Evolutionary conservation across 2,113 vertebrate genomes (phyloP).

Genomic region (Misgurnus mizolepis): DNA sequence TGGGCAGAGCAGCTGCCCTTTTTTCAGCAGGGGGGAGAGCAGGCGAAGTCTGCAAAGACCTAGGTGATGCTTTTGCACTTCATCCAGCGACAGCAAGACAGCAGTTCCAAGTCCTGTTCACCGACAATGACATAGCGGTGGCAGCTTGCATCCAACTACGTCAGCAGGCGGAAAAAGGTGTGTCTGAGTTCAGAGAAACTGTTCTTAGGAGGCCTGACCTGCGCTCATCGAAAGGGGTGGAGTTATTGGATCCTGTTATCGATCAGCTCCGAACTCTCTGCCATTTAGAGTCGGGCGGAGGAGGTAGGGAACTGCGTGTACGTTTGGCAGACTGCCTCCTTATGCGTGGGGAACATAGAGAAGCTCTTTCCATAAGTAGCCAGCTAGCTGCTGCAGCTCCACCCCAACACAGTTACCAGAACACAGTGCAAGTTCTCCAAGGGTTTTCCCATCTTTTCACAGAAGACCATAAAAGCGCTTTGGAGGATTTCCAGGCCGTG

Average conservation of each 20-base stretch:
- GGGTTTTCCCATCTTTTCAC: constrained; percentile 84
- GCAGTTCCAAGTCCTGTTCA: constrained; percentile 77
- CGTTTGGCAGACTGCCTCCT: constrained; percentile 88
- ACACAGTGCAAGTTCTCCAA: constrained; percentile 82
- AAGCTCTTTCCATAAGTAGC: constrained; percentile 80
- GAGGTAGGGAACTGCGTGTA: constrained; percentile 75
- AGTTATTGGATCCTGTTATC: constrained; percentile 80
- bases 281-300: constrained; percentile 75
- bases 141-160: constrained; percentile 66
- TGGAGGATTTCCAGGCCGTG: constrained; percentile 87
- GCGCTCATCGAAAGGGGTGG: constrained; percentile 74
- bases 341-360: constrained; percentile 75
- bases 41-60: constrained; percentile 75
- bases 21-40: constrained; percentile 73
- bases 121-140: constrained; percentile 62
- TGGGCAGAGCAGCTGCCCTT: constrained; percentile 77
- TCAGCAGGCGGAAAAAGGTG: constrained; percentile 76
- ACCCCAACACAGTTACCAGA: constrained; percentile 75
- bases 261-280: constrained; percentile 79
- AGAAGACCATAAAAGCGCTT: constrained; percentile 73
- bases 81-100: constrained; percentile 72
- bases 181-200: constrained; percentile 78
- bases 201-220: constrained; percentile 78
- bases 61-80: constrained; percentile 79
- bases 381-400: constrained; percentile 71